Conservation (phyloP, 2,797 vertebrate species). For the Channallabes apus region DNA sequence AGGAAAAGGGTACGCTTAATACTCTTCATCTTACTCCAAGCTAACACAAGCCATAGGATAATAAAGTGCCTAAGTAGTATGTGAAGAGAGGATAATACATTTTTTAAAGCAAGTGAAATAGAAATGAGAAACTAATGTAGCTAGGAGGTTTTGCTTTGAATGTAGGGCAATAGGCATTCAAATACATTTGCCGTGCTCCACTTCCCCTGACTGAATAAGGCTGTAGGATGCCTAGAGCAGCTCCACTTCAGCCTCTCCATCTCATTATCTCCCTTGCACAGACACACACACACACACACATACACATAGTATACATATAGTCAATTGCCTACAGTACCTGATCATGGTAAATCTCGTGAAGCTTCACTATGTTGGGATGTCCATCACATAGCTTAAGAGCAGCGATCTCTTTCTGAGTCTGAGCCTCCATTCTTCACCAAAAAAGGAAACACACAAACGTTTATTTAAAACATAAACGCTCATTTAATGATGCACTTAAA, state of each 20-base stretch:
- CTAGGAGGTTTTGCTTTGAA: constrained; percentile 31
- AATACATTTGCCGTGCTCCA: constrained; percentile 66
- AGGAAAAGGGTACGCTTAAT: background rate
- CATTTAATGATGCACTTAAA: background rate
- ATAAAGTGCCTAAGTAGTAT: background rate
- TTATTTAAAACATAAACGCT: background rate
- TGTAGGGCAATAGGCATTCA: constrained; percentile 48
- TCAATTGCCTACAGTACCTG: constrained; percentile 82
- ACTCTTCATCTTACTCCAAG: background rate
- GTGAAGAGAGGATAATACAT: background rate
- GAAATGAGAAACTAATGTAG: constrained; percentile 4
- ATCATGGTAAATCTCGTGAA: constrained; percentile 94
- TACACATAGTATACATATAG: background rate
- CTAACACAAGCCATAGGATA: background rate
- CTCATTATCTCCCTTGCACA: background rate
- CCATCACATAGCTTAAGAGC: constrained; percentile 94
- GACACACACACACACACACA: background rate
- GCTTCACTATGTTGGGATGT: constrained; percentile 95
- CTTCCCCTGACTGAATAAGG: constrained; percentile 66
- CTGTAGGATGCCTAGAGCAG: constrained; percentile 43
- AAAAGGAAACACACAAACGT: background rate
- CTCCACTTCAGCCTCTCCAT: constrained; percentile 1
- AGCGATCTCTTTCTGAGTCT: constrained; percentile 93
- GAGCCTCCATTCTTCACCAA: constrained; percentile 90
- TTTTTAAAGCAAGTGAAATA: constrained; percentile 28